A percentile compares a stretch with the other conserved stretches of the same genome.
phyloP scores from a whole-genome alignment of 2,888 invertebrate genomes.

The Temnothorax rugatulus region DNA sequence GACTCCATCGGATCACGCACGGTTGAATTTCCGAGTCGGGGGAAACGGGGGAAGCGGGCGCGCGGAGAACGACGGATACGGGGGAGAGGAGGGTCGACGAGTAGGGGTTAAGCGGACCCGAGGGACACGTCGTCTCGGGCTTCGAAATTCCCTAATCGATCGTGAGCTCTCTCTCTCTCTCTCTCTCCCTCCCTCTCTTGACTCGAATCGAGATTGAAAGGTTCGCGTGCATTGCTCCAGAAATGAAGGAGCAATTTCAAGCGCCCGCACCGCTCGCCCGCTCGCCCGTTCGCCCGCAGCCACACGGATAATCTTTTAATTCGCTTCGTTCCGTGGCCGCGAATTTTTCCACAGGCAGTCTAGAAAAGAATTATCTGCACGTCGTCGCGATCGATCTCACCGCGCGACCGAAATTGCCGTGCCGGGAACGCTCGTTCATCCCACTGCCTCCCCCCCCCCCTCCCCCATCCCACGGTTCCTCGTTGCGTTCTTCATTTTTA shows the following conservation, averaged over 20 bases:
- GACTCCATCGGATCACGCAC: constrained; percentile 79
- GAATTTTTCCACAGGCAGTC: constrained; percentile 62
- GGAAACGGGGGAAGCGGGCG: constrained; percentile 74
- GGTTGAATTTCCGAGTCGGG: constrained; percentile 81
- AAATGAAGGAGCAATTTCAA: constrained; percentile 76
- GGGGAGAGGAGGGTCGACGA: constrained; percentile 45
- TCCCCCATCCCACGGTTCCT: not conserved
- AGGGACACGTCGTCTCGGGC: constrained; percentile 81
- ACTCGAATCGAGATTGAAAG: constrained; percentile 77
- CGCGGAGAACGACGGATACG: constrained; percentile 34
- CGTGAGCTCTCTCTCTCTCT: constrained; percentile 71
- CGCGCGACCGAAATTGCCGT: constrained; percentile 48
- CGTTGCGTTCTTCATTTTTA: constrained; percentile 36
- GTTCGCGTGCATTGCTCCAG: constrained; percentile 76
- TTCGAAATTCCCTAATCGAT: constrained; percentile 84
- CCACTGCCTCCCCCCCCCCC: not conserved
- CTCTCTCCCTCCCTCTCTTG: constrained; percentile 31
- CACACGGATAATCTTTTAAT: constrained; percentile 74
- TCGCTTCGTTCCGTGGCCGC: constrained; percentile 70
- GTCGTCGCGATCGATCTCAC: constrained; percentile 56
- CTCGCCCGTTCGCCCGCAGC: constrained; percentile 63
- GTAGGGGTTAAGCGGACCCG: constrained; percentile 82
- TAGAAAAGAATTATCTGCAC: constrained; percentile 69
- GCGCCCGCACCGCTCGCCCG: constrained; percentile 24
- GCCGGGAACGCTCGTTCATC: constrained; percentile 27